phyloP scores from a whole-genome alignment of 2,113 vertebrate genomes.

The Hipposideros armiger region DNA sequence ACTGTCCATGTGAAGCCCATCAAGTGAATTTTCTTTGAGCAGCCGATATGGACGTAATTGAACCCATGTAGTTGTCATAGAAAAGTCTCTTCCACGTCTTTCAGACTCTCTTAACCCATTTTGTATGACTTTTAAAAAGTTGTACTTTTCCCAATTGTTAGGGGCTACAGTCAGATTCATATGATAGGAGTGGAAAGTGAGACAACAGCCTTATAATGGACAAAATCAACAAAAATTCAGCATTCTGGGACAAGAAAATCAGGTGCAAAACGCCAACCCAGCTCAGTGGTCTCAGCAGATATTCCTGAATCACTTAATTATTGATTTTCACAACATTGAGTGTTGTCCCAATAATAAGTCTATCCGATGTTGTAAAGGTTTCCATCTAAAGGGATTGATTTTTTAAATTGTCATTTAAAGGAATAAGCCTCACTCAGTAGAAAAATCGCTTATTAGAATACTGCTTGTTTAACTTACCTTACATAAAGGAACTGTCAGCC shows the following conservation, averaged over 20 bases:
- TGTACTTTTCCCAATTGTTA: background rate
- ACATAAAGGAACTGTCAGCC: background rate
- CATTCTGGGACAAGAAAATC: background rate
- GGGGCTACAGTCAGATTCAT: background rate
- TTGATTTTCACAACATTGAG: background rate
- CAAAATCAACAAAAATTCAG: background rate
- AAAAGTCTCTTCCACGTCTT: background rate
- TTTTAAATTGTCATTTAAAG: background rate
- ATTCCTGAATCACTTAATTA: background rate
- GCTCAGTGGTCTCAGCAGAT: background rate
- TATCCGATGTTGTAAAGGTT: background rate
- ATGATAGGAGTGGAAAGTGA: background rate
- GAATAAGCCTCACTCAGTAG: background rate
- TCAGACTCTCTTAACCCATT: background rate
- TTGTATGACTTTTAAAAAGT: background rate
- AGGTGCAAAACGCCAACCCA: background rate
- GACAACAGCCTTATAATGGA: background rate
- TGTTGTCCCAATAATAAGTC: background rate
- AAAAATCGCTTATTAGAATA: slow-evolving; percentile 42
- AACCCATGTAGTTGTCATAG: background rate
- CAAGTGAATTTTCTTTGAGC: background rate
- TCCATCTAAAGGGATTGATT: background rate
- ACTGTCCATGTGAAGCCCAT: background rate
- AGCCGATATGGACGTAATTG: background rate
- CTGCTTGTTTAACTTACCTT: background rate